phyloP scores from a whole-genome alignment of 2,113 vertebrate genomes.

The Cheirogaleus medius region DNA sequence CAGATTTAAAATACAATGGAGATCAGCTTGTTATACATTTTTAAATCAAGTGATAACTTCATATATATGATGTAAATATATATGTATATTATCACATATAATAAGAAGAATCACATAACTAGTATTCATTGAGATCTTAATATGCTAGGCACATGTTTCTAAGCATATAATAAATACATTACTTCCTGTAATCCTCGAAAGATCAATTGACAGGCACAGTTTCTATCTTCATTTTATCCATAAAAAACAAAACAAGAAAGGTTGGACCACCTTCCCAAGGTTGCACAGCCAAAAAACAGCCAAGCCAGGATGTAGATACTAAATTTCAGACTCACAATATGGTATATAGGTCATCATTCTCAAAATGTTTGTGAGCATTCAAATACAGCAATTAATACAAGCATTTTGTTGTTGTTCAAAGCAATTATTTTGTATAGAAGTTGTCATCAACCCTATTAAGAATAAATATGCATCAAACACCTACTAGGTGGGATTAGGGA shows the following conservation, averaged over 20 bases:
- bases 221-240: not conserved
- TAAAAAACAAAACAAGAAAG: not conserved
- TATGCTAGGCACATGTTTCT: not conserved
- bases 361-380: not conserved
- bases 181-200: not conserved
- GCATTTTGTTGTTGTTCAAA: not conserved
- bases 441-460: not conserved
- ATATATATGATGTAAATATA: not conserved
- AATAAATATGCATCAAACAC: not conserved
- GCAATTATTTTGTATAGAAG: not conserved
- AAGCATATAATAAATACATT: not conserved
- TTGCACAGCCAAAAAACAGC: not conserved
- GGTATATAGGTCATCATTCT: not conserved
- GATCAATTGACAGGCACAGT: not conserved
- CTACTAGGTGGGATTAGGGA: not conserved
- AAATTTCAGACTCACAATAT: not conserved
- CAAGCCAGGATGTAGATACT: not conserved
- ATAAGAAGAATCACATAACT: not conserved
- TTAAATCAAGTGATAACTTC: not conserved
- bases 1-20: not conserved
- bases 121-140: not conserved
- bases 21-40: not conserved
- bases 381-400: not conserved
- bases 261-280: rapidly evolving
- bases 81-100: not conserved